These are phyloP conservation scores for Nematolebias whitei DNA, from an alignment of 2,113 vertebrate genomes.

Conservation along the genomic window DNA sequence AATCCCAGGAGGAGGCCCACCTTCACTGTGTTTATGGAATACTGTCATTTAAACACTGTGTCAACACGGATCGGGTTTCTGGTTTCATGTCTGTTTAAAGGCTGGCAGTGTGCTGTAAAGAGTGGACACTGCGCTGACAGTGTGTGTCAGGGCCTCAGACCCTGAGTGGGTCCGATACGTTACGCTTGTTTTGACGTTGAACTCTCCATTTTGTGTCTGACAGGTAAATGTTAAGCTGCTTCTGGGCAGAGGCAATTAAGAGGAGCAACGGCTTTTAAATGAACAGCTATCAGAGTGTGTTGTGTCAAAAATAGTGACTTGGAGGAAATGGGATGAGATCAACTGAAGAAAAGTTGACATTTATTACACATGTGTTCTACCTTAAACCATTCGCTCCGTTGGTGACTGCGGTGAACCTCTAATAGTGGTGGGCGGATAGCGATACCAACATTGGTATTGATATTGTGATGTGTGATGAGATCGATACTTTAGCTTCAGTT, in stretches of 20 bases:
- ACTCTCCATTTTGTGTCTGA: constrained; percentile 20
- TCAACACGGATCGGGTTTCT: constrained; percentile 69
- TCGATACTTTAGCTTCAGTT: too few species aligned
- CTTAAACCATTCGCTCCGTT: background rate
- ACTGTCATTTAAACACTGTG: constrained; percentile 68
- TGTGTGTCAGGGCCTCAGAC: constrained; percentile 39
- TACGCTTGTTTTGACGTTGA: constrained; percentile 13
- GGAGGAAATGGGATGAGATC: background rate
- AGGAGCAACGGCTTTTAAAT: constrained; percentile 13
- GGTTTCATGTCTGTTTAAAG: constrained; percentile 43
- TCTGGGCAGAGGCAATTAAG: background rate
- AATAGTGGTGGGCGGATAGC: too few species aligned
- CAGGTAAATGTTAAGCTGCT: constrained; percentile 21
- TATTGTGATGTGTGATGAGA: too few species aligned
- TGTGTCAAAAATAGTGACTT: background rate
- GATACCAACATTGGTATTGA: too few species aligned
- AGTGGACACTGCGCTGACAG: constrained; percentile 43
- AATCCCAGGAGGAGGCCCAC: constrained; percentile 59
- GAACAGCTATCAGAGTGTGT: constrained; percentile 1
- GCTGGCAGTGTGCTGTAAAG: constrained; percentile 28
- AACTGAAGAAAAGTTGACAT: background rate
- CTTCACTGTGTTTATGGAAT: constrained; percentile 69
- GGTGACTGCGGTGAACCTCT: background rate
- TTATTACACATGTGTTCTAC: background rate
- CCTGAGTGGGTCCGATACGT: constrained; percentile 4